phyloP scores from a whole-genome alignment of 2,113 vertebrate species.

The Polypterus senegalus region DNA sequence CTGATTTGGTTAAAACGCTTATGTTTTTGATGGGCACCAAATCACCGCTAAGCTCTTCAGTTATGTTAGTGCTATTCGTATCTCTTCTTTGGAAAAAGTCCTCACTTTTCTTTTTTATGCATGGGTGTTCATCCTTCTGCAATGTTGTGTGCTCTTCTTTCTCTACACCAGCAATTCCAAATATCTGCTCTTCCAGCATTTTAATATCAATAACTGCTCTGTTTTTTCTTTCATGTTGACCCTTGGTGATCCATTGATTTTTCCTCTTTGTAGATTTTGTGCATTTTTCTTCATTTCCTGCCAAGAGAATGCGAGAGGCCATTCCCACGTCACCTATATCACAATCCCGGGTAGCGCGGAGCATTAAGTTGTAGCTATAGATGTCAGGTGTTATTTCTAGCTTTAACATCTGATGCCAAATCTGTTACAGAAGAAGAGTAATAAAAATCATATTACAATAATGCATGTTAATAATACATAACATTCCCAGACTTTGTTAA shows the following conservation, averaged over 20 bases:
- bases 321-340: slow-evolving; percentile 52
- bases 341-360: slow-evolving; percentile 72
- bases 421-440: slow-evolving; percentile 35
- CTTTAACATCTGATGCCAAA: slow-evolving; percentile 78
- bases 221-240: not conserved
- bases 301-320: slow-evolving; percentile 57
- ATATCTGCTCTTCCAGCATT: slow-evolving; percentile 55
- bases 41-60: not conserved
- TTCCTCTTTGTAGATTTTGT: slow-evolving; percentile 16
- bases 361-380: slow-evolving; percentile 69
- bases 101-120: too few species aligned
- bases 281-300: not conserved
- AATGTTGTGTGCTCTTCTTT: not conserved
- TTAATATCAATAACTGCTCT: slow-evolving; percentile 42
- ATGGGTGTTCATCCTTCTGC: not conserved
- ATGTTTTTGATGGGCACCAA: slow-evolving; percentile 2
- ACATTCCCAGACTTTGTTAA: too few species aligned
- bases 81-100: too few species aligned
- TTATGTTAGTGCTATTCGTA: not conserved
- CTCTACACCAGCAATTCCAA: slow-evolving; percentile 24
- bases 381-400: slow-evolving; percentile 58
- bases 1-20: not conserved
- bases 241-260: slow-evolving; percentile 8
- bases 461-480: too few species aligned
- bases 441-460: not conserved